Evolutionary conservation across 2,888 invertebrate genomes (phyloP), one percentile per base, ranked within the genome.

Genomic region (Tyria jacobaeae): DNA sequence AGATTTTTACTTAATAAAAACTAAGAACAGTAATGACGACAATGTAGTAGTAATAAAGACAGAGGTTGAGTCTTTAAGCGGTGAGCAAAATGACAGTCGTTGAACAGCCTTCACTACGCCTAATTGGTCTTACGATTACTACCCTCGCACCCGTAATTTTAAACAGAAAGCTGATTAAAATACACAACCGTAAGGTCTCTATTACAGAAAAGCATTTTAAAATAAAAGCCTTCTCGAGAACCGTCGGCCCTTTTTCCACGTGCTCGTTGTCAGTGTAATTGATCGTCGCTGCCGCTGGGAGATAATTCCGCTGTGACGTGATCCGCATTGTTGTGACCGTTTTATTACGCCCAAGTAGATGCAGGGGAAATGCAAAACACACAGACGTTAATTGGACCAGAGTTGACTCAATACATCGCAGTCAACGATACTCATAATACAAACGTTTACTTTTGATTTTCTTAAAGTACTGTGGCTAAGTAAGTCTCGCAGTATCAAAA

Each of bases 301-400:
- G 91, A 91, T 92, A 91, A 91, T 90, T 89, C 90, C 84, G 82
- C 71, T 76, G 86, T 91, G 90, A 91, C 92, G 91, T 91, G 92
- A 91, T 90, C 90, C 87, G 92, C 90, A 91, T 92, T 89, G 88
- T 88, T 87, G 84, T 84, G 81, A 84, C 82, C 81, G 84, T 89
- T 89, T 89, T 88, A 89, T 88, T 88, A 83, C 85, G 78, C 78
- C 81, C 80, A 84, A 79, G 78, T 74, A 83, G 83, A 83, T 85
- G 86, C 85, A 85, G 76, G 81, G 85, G 84, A 88, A 88, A 90
- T 89, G 87, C 86, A 87, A 89, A 90, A 87, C 85, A 88, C 89
- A 89, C 84, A 81, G 80, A 81, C 78, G 77, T 78, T 87, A 87
- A 87, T 85, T 87, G 81, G 78, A 83, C 72, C 66, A 81, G 79